A percentile compares a stretch with the other conserved stretches of the same genome.
phyloP scores from a whole-genome alignment of 2,113 vertebrate species.

The Loxodonta africana region DNA sequence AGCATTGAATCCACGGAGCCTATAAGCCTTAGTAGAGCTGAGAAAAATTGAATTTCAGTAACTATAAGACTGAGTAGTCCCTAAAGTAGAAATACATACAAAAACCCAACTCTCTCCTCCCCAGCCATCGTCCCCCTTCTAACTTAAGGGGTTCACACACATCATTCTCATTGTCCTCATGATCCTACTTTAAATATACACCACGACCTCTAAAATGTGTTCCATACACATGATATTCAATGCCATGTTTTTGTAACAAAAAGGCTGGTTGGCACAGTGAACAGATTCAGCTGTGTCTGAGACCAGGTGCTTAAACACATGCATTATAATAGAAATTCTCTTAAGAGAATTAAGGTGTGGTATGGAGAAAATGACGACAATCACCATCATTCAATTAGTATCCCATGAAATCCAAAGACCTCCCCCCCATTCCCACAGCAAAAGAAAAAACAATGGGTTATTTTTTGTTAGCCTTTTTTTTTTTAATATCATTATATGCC shows the following conservation, averaged over 20 bases:
- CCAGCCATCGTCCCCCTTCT: neutral
- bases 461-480: neutral
- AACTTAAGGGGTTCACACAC: neutral
- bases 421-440: neutral
- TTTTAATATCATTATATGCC: neutral
- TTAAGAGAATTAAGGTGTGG: neutral
- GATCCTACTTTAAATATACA: neutral
- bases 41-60: conserved; percentile 75
- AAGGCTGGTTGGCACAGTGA: neutral
- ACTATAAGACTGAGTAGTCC: conserved; percentile 17
- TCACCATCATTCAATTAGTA: neutral
- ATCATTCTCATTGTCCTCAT: neutral
- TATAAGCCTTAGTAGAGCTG: conserved; percentile 33
- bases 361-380: neutral
- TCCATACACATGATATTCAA: neutral
- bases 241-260: neutral
- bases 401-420: neutral
- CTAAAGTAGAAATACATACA: conserved; percentile 14
- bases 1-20: conserved; percentile 63
- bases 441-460: neutral
- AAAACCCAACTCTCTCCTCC: neutral
- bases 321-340: neutral
- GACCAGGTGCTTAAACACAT: neutral
- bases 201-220: neutral
- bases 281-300: too few species aligned